phyloP scores from a whole-genome alignment of 2,797 vertebrate species.

The Chloroceryle inda region DNA sequence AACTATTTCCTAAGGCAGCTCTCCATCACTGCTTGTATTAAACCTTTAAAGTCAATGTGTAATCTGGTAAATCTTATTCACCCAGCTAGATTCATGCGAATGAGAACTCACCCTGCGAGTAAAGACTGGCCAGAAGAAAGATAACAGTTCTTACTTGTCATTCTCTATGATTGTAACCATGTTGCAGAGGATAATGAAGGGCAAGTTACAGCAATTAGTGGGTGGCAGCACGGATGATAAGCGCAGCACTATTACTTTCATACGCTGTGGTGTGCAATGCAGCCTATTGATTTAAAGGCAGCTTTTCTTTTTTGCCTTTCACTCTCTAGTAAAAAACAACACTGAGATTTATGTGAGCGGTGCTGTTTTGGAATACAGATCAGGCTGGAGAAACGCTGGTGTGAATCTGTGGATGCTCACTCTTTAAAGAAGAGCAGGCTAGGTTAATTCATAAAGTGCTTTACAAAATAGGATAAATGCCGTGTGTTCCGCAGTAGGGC shows the following conservation, averaged over 20 bases:
- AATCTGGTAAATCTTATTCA: conserved; percentile 38
- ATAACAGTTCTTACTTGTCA: conserved; percentile 51
- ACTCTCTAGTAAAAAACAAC: conserved; percentile 29
- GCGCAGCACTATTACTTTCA: conserved; percentile 28
- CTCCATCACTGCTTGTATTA: not conserved
- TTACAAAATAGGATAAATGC: conserved; percentile 68
- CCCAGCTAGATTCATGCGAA: conserved; percentile 10
- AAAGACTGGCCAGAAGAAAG: conserved; percentile 22
- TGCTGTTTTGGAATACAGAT: conserved; percentile 71
- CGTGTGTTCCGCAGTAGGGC: conserved; percentile 60
- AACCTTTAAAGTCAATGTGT: conserved; percentile 24
- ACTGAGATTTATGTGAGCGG: conserved; percentile 64
- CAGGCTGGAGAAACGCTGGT: conserved; percentile 21
- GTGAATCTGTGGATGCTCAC: conserved; percentile 52
- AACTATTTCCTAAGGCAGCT: conserved; percentile 50
- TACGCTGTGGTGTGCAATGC: conserved; percentile 37
- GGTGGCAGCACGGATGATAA: conserved; percentile 58
- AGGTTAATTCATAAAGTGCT: conserved; percentile 73
- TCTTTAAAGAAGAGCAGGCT: conserved; percentile 38
- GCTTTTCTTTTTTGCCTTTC: conserved; percentile 52
- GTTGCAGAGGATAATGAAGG: conserved; percentile 65
- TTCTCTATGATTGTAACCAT: conserved; percentile 45
- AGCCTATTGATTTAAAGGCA: conserved; percentile 56
- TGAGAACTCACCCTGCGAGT: not conserved
- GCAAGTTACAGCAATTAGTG: conserved; percentile 64